Evolutionary conservation across 2,888 invertebrate species (phyloP).

Genomic region (Torymus aiolomorphi): DNA sequence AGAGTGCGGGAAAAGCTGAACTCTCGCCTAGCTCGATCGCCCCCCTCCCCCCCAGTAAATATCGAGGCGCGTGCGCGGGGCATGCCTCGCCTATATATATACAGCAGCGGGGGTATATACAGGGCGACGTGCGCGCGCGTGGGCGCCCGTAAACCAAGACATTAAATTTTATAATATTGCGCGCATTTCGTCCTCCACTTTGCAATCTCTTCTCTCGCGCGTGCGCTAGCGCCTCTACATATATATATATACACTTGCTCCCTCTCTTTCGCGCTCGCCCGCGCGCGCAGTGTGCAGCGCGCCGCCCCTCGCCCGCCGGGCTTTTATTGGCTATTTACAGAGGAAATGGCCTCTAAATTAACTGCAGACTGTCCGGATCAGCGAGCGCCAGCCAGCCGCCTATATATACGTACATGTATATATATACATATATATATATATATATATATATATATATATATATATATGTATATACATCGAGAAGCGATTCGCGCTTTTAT

Average conservation of each 20-base stretch:
- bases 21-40: slow-evolving; percentile 43
- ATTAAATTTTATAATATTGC: slow-evolving; percentile 76
- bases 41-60: slow-evolving; percentile 69
- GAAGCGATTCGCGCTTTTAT: too few relatives aligned
- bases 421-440: too few relatives aligned
- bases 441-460: slow-evolving; percentile 64
- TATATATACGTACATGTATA: slow-evolving; percentile 63
- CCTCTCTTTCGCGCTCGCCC: slow-evolving; percentile 38
- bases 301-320: slow-evolving; percentile 60
- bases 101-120: not conserved
- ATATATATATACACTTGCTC: not conserved
- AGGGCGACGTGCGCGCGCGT: not conserved
- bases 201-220: slow-evolving; percentile 50
- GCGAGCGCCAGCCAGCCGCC: slow-evolving; percentile 53
- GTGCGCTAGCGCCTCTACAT: slow-evolving; percentile 44
- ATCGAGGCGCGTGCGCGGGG: slow-evolving; percentile 62
- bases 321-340: slow-evolving; percentile 76
- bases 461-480: slow-evolving; percentile 53
- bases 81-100: not conserved
- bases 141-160: slow-evolving; percentile 73
- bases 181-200: slow-evolving; percentile 61
- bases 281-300: slow-evolving; percentile 37
- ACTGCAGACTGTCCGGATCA: slow-evolving; percentile 74
- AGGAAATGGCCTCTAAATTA: slow-evolving; percentile 76
- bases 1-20: too few relatives aligned